phyloP scores from a whole-genome alignment of 2,888 invertebrate species.

The Parnassius orleans region DNA sequence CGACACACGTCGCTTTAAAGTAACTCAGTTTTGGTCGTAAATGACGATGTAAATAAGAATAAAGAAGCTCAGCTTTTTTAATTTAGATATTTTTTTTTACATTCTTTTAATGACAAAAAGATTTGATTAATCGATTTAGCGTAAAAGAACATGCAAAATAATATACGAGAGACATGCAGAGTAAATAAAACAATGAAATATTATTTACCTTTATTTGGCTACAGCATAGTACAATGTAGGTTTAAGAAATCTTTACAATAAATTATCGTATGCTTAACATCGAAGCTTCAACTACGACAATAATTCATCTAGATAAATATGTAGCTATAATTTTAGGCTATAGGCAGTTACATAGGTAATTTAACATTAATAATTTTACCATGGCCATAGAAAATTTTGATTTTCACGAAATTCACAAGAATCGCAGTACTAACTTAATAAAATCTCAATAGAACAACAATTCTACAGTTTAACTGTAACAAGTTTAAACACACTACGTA shows the following conservation, averaged over 20 bases:
- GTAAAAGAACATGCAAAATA: constrained; percentile 45
- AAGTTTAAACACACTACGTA: constrained; percentile 54
- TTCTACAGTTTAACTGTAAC: constrained; percentile 52
- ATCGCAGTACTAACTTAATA: constrained; percentile 55
- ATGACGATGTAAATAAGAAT: constrained; percentile 43
- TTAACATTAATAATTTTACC: constrained; percentile 53
- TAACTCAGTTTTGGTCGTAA: constrained; percentile 45
- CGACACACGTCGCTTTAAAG: constrained; percentile 74
- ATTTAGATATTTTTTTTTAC: neutral
- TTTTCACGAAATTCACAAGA: constrained; percentile 41
- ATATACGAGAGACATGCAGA: constrained; percentile 40
- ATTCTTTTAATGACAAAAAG: neutral
- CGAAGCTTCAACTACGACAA: constrained; percentile 62
- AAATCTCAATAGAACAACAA: constrained; percentile 69
- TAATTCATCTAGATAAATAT: constrained; percentile 56
- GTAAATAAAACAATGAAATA: constrained; percentile 64
- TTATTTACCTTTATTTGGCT: constrained; percentile 68
- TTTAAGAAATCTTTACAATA: constrained; percentile 63
- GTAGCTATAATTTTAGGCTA: constrained; percentile 46
- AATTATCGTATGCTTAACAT: constrained; percentile 58
- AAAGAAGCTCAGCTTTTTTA: constrained; percentile 2
- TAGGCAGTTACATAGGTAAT: constrained; percentile 63
- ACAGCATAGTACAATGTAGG: constrained; percentile 67
- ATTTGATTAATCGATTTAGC: constrained; percentile 4
- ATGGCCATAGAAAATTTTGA: constrained; percentile 66